A percentile compares a stretch with the other conserved stretches of the same genome.
Evolutionary conservation across 1,140 invertebrate species (phyloP).

Genomic region (Listronotus bonariensis): DNA sequence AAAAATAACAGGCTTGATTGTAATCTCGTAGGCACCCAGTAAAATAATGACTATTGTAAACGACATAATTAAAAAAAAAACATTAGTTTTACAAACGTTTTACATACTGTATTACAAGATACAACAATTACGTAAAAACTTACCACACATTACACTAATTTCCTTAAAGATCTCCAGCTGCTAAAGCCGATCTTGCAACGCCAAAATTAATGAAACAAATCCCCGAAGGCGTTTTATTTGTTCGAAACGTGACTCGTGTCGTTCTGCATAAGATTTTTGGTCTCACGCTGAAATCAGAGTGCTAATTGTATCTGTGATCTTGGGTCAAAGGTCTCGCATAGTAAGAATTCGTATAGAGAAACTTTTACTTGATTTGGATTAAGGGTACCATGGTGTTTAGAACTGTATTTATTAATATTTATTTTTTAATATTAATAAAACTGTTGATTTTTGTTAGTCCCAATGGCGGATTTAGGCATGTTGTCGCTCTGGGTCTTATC

Average conservation of each 20-base stretch:
- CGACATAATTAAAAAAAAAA: too few relatives aligned
- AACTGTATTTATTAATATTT: too few relatives aligned
- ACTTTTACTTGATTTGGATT: conserved; percentile 20
- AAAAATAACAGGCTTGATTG: too few relatives aligned
- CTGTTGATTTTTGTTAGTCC: too few relatives aligned
- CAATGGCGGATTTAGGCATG: too few relatives aligned
- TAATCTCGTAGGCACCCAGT: too few relatives aligned
- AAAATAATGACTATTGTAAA: too few relatives aligned
- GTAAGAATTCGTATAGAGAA: conserved; percentile 7
- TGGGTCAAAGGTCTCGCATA: conserved; percentile 26
- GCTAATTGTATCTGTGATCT: conserved; percentile 28
- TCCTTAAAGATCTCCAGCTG: conserved; percentile 11
- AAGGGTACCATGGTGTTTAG: background rate
- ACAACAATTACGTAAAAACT: conserved; percentile 15
- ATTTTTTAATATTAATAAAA: too few relatives aligned
- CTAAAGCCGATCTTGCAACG: background rate
- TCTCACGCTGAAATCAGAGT: conserved; percentile 20
- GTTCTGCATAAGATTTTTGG: conserved; percentile 11
- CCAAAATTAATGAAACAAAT: conserved; percentile 5
- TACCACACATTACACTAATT: background rate
- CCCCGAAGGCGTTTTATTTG: conserved; percentile 3
- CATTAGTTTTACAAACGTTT: background rate
- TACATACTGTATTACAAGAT: conserved; percentile 9
- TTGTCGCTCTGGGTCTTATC: too few relatives aligned
- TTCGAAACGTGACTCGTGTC: conserved; percentile 5